Conservation (phyloP, 2,888 invertebrate genomes). For the Leptogaster cylindrica region DNA sequence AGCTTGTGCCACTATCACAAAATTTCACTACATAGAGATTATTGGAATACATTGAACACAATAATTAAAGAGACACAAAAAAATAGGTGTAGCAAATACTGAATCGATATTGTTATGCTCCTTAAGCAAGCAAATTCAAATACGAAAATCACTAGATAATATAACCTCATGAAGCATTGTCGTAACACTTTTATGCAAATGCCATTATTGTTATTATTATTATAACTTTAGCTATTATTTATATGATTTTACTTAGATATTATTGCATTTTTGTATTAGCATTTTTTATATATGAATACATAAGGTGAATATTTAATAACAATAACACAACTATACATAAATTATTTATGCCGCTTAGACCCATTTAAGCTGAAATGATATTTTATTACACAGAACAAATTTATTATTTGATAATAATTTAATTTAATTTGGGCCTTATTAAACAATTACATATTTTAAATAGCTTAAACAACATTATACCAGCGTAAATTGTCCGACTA, state of each 20-base stretch:
- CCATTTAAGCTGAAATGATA: conserved; percentile 51
- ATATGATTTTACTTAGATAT: conserved; percentile 35
- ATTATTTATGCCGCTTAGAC: conserved; percentile 49
- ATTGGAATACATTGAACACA: conserved; percentile 30
- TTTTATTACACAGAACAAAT: conserved; percentile 45
- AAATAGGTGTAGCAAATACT: conserved; percentile 40
- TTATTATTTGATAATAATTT: not conserved
- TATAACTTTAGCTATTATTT: conserved; percentile 10
- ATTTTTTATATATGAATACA: conserved; percentile 50
- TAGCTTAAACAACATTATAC: conserved; percentile 1
- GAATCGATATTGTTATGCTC: conserved; percentile 24
- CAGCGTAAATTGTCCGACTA: no score
- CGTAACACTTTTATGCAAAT: conserved; percentile 31
- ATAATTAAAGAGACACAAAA: conserved; percentile 27
- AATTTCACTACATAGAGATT: conserved; percentile 28
- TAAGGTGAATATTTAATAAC: conserved; percentile 44
- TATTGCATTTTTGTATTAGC: conserved; percentile 21
- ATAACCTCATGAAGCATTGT: conserved; percentile 14
- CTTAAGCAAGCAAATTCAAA: conserved; percentile 50
- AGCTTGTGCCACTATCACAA: conserved; percentile 48
- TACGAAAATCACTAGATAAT: conserved; percentile 50
- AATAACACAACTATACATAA: conserved; percentile 44
- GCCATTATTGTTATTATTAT: conserved; percentile 18
- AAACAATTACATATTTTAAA: not conserved
- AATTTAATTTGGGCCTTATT: conserved; percentile 17